phyloP scores from a whole-genome alignment of 2,797 vertebrate species.

The Sebastes nivosus region DNA sequence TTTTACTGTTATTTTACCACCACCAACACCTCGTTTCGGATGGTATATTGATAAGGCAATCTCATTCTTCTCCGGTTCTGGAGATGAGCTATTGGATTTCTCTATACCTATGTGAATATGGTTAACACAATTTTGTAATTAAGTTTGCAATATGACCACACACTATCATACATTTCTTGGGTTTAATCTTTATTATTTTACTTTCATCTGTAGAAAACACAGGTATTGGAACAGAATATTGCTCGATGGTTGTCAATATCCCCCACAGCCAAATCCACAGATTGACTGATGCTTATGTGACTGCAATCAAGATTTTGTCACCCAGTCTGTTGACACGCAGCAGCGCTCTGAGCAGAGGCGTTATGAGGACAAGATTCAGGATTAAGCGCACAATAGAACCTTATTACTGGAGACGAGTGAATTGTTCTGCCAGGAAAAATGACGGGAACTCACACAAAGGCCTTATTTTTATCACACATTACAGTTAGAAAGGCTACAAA shows the following conservation, averaged over 20 bases:
- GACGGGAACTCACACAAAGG: not conserved
- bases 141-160: not conserved
- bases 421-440: not conserved
- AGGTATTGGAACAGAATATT: not conserved
- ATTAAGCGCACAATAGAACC: not conserved
- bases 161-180: not conserved
- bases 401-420: conserved; percentile 1
- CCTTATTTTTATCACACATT: conserved; percentile 2
- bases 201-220: not conserved
- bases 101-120: not conserved
- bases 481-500: not conserved
- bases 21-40: not conserved
- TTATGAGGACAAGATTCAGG: not conserved
- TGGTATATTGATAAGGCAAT: not conserved
- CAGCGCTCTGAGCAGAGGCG: not conserved
- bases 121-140: not conserved
- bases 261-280: not conserved
- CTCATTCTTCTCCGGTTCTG: not conserved
- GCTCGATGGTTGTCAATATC: not conserved
- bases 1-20: not conserved
- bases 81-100: not conserved
- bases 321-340: not conserved
- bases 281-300: not conserved
- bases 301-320: not conserved
- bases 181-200: not conserved